A percentile compares a stretch with the other conserved stretches of the same genome.
Conservation (phyloP, 2,113 vertebrate genomes). For the Raja brachyura region DNA sequence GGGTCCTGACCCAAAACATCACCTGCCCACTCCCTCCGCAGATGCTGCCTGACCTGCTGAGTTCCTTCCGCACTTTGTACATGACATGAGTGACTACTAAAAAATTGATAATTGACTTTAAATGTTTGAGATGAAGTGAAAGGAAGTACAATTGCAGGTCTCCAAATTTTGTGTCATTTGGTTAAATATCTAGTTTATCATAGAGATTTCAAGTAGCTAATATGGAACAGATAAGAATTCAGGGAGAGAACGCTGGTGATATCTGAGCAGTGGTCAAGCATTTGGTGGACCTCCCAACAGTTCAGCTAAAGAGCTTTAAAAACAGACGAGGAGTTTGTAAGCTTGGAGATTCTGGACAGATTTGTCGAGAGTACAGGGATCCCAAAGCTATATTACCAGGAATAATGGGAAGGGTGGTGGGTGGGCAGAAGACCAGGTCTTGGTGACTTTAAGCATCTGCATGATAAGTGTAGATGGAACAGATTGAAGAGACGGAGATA, state of each 20-base stretch:
- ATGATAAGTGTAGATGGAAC: background rate
- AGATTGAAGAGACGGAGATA: background rate
- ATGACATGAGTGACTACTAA: no score
- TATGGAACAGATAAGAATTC: background rate
- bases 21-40: no score
- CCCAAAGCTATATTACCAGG: background rate
- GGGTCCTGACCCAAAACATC: no score
- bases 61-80: no score
- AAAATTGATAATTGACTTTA: no score
- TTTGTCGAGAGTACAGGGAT: no score
- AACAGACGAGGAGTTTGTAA: background rate
- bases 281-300: background rate
- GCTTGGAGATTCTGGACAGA: background rate
- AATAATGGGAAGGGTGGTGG: background rate
- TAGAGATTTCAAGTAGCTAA: background rate
- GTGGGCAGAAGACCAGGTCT: background rate
- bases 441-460: background rate
- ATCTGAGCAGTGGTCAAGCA: background rate
- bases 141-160: no score
- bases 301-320: background rate
- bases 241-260: background rate
- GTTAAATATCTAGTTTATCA: background rate
- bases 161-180: background rate
- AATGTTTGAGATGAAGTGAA: no score
- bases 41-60: no score